These are phyloP conservation scores for Blera fallax DNA, from an alignment of 2,888 invertebrate genomes.

Conservation along the genomic window DNA sequence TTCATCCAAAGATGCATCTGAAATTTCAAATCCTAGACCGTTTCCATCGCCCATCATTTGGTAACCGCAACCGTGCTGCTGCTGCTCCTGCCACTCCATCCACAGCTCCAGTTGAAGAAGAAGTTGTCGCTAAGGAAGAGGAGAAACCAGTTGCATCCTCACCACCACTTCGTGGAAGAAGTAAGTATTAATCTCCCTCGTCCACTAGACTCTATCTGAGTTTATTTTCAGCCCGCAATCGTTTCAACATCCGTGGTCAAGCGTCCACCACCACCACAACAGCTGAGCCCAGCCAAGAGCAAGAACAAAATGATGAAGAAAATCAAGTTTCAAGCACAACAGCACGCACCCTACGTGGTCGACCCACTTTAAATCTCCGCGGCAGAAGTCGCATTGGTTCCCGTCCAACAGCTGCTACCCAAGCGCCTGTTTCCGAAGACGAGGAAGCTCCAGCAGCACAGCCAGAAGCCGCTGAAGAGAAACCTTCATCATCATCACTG, in stretches of 20 bases:
- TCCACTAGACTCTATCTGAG: too few relatives aligned
- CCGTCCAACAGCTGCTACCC: slow-evolving; percentile 76
- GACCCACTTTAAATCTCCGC: slow-evolving; percentile 79
- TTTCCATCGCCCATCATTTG: slow-evolving; percentile 80
- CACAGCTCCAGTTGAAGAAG: slow-evolving; percentile 75
- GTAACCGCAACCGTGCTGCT: slow-evolving; percentile 78
- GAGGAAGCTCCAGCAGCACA: slow-evolving; percentile 64
- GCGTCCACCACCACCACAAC: slow-evolving; percentile 76
- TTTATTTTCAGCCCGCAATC: slow-evolving; percentile 79
- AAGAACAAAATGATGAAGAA: slow-evolving; percentile 73
- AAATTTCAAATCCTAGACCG: slow-evolving; percentile 76
- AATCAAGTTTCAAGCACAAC: slow-evolving; percentile 77
- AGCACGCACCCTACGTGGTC: slow-evolving; percentile 77
- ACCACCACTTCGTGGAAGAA: slow-evolving; percentile 77
- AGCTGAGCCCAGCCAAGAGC: slow-evolving; percentile 67
- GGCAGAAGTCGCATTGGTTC: slow-evolving; percentile 77
- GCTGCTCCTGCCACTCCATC: slow-evolving; percentile 75
- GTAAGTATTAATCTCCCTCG: too few relatives aligned
- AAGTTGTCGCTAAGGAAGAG: slow-evolving; percentile 76
- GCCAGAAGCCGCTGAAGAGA: slow-evolving; percentile 75
- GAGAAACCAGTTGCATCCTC: slow-evolving; percentile 77
- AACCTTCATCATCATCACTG: slow-evolving; percentile 73
- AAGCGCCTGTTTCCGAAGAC: slow-evolving; percentile 75
- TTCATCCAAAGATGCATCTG: background rate
- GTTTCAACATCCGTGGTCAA: slow-evolving; percentile 80